Conservation (phyloP, 2,113 vertebrate genomes). For the Datnioides undecimradiatus region DNA sequence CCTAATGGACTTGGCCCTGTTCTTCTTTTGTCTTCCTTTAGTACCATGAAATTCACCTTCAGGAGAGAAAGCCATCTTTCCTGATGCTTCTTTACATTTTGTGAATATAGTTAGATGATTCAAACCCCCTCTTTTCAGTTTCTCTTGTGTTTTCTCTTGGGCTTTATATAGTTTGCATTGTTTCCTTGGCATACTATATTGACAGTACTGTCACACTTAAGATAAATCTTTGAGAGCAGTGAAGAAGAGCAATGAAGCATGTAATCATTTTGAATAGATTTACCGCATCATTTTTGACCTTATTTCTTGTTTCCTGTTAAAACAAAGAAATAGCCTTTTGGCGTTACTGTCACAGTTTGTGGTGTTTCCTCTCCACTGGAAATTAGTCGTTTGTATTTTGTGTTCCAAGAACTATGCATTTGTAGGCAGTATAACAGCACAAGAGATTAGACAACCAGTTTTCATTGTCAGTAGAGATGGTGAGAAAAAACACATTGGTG, state of each 20-base stretch:
- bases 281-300: slow-evolving; percentile 81
- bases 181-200: slow-evolving; percentile 78
- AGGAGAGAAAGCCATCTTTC: slow-evolving; percentile 80
- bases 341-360: slow-evolving; percentile 36
- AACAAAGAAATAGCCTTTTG: slow-evolving; percentile 75
- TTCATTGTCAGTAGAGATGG: slow-evolving; percentile 19
- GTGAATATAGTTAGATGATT: slow-evolving; percentile 83
- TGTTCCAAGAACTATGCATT: slow-evolving; percentile 18
- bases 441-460: background rate
- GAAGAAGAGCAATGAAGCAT: slow-evolving; percentile 71
- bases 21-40: slow-evolving; percentile 86
- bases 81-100: slow-evolving; percentile 79
- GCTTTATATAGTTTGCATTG: slow-evolving; percentile 84
- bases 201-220: slow-evolving; percentile 77
- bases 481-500: background rate
- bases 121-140: slow-evolving; percentile 72
- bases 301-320: slow-evolving; percentile 78
- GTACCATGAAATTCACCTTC: slow-evolving; percentile 87
- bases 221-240: slow-evolving; percentile 71
- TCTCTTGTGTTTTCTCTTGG: slow-evolving; percentile 68
- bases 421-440: background rate
- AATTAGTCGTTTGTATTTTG: slow-evolving; percentile 28
- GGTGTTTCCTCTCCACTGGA: slow-evolving; percentile 28
- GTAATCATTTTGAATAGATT: slow-evolving; percentile 77
- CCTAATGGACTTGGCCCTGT: slow-evolving; percentile 86